phyloP scores from a whole-genome alignment of 2,113 vertebrate genomes.

The Chinchilla lanigera region DNA sequence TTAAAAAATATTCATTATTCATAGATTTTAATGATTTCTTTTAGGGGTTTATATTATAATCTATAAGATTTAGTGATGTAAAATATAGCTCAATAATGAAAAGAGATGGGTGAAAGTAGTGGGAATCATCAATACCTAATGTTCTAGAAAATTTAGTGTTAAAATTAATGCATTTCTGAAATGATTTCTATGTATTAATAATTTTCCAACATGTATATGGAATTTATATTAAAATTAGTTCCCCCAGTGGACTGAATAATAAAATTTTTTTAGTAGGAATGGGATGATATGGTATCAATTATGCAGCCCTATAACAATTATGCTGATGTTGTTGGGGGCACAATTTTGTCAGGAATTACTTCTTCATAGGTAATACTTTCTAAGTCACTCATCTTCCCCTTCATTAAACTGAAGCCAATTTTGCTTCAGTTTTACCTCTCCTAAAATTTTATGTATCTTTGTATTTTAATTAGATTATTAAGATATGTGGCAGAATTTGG shows the following conservation, averaged over 20 bases:
- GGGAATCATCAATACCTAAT: not conserved
- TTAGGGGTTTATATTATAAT: not conserved
- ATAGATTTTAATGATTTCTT: not conserved
- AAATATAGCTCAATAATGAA: not conserved
- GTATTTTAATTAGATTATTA: constrained; percentile 10
- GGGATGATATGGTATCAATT: not conserved
- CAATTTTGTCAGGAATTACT: not conserved
- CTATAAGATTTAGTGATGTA: not conserved
- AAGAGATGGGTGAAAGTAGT: not conserved
- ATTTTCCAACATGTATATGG: not conserved
- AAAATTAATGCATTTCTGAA: not conserved
- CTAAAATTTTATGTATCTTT: not conserved
- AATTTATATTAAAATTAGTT: constrained; percentile 32
- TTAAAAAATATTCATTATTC: not conserved
- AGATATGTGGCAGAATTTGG: not conserved
- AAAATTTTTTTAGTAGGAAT: not conserved
- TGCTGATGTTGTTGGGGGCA: not conserved
- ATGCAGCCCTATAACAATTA: not conserved
- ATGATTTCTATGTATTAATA: not conserved
- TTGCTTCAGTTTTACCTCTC: not conserved
- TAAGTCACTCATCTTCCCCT: not conserved
- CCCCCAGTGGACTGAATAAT: not conserved
- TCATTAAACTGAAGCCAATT: not conserved
- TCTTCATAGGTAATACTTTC: not conserved
- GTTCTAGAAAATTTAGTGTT: constrained; percentile 3